Evolutionary conservation across 2,888 invertebrate species (phyloP).

Genomic region (Ectobius pallidus): DNA sequence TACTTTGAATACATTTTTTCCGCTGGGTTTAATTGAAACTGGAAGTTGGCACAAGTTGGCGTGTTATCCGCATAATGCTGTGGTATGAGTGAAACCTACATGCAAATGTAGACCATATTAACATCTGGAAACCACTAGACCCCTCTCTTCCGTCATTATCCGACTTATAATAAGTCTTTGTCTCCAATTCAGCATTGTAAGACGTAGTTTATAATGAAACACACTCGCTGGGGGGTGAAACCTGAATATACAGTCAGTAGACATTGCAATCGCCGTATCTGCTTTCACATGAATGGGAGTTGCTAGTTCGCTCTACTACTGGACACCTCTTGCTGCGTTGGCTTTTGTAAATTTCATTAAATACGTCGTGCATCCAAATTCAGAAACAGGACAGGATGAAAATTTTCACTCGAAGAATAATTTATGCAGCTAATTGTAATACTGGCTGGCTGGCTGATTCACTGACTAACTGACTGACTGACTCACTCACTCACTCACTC

Average conservation of each 20-base stretch:
- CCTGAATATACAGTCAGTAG: slow-evolving; percentile 6
- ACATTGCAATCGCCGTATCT: background rate
- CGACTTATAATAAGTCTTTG: slow-evolving; percentile 8
- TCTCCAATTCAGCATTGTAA: slow-evolving; percentile 2
- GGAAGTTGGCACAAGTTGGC: background rate
- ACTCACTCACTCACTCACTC: too few species aligned
- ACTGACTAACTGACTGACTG: too few species aligned
- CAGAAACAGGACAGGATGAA: too few species aligned
- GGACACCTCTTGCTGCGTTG: background rate
- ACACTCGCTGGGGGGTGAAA: background rate
- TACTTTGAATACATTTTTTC: background rate
- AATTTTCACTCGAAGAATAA: too few species aligned
- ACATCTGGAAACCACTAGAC: background rate
- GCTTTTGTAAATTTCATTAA: too few species aligned
- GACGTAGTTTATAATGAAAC: slow-evolving; percentile 9
- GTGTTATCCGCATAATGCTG: background rate
- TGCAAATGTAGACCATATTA: background rate
- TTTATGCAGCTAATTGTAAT: too few species aligned
- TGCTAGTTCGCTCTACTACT: background rate
- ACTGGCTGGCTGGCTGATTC: too few species aligned
- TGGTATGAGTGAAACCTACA: background rate
- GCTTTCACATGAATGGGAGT: background rate
- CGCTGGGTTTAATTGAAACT: background rate
- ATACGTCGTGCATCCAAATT: too few species aligned
- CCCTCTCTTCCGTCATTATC: background rate